phyloP scores from a whole-genome alignment of 2,888 invertebrate genomes.

The Cheilosia scutellata region DNA sequence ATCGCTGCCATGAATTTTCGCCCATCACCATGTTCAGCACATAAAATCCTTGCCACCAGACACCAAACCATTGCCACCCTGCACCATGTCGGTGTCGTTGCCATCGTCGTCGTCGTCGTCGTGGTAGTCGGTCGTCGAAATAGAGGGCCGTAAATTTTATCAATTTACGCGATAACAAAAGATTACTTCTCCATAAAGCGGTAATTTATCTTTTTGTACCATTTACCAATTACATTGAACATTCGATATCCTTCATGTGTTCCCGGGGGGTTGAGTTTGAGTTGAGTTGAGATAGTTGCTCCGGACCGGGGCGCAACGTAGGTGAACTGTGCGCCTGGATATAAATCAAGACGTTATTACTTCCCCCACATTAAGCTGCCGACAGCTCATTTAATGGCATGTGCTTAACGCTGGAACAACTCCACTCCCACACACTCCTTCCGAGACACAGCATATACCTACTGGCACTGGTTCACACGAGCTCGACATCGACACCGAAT shows the following conservation, averaged over 20 bases:
- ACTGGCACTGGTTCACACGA: neutral
- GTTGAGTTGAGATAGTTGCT: conserved; percentile 43
- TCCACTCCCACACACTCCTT: conserved; percentile 47
- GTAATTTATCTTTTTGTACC: conserved; percentile 76
- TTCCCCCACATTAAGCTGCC: conserved; percentile 76
- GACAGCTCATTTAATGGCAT: conserved; percentile 76
- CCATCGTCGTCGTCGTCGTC: neutral
- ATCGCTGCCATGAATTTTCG: conserved; percentile 44
- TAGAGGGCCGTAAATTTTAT: conserved; percentile 69
- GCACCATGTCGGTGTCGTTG: neutral
- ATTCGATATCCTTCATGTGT: conserved; percentile 69
- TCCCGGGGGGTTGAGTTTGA: conserved; percentile 30
- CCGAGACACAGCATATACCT: neutral
- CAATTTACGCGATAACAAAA: conserved; percentile 76
- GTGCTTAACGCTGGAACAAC: conserved; percentile 71
- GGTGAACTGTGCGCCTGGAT: conserved; percentile 58
- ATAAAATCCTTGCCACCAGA: conserved; percentile 59
- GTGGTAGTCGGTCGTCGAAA: conserved; percentile 22
- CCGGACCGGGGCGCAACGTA: conserved; percentile 45
- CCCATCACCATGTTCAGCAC: conserved; percentile 58
- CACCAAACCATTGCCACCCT: conserved; percentile 14
- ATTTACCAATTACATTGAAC: conserved; percentile 76
- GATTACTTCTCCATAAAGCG: conserved; percentile 75
- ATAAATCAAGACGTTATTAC: conserved; percentile 76
- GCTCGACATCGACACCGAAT: neutral